Evolutionary conservation across 2,113 vertebrate genomes (phyloP), one percentile per base, ranked within the genome.

Genomic region (Rhea pennata): DNA sequence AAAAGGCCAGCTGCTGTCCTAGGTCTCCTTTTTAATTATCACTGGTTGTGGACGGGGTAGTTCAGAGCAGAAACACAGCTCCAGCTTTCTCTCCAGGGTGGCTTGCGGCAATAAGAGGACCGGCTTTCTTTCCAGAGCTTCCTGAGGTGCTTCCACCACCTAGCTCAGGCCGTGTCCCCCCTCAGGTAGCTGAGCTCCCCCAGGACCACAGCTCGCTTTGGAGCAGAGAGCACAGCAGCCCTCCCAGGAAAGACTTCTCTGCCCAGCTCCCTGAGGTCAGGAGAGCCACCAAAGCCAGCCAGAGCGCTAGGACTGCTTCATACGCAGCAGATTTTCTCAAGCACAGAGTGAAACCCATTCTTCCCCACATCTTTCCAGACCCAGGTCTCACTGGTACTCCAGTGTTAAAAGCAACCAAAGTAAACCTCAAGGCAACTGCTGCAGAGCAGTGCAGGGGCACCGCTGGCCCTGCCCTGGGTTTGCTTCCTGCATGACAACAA

Each of bases 111-210:
- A 82, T n/a, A 65, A 0, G 2, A 12, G 58, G 39, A 21, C 40
- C 7, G 10, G 21, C 23, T 80, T 90, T 62, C 64, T 82, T 42
- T 59, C 46, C 61, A 40, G 72, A 92, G 79, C 36, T 74, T 91
- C 88, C 91, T 39, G 73, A 92, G 88, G 69, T 67, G 80, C 80
- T 92, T 91, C 74, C 76, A 91, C 51, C 64, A 95, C 22, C 56
- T 40, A 44, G 10, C 80, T 82, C 70, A 36, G 94, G 42, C 73
- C 82, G 74, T 27, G 33, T 64, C 82, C 75, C 56, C 78, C 58
- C 70, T 85, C 53, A 82, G 88, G 87, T 4, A 69, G 51, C 62
- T 65, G 61, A 89, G 59, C 39, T 90, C 72, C 73, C 83, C 4
- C 40, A n/a, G 64, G 94, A 24, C 31, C 69, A 86, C 64, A 70